Evolutionary conservation across 2,113 vertebrate genomes (phyloP).

Genomic region (Phocoena sinus): DNA sequence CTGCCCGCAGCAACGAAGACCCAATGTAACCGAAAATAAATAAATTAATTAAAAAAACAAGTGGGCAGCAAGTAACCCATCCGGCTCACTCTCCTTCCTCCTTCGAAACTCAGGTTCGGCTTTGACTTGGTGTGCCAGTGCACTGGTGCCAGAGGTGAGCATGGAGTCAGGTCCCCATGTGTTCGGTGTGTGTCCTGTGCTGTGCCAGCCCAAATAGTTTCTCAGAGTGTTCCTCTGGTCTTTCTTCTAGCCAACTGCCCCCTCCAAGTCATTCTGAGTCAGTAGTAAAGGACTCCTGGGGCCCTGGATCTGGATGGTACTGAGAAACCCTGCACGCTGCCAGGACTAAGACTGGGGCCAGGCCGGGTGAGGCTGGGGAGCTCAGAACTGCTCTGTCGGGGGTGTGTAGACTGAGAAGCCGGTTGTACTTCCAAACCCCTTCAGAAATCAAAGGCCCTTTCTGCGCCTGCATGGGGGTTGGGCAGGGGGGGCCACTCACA

Average conservation of each 20-base stretch:
- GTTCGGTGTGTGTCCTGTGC: background rate
- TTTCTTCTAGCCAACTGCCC: background rate
- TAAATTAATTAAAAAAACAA: too few relatives aligned
- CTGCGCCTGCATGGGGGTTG: background rate
- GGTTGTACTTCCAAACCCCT: background rate
- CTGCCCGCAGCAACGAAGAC: too few relatives aligned
- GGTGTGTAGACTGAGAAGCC: background rate
- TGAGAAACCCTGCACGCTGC: background rate
- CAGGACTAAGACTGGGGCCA: background rate
- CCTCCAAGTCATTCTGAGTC: background rate
- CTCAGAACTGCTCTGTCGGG: background rate
- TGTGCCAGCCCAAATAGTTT: constrained; percentile 2
- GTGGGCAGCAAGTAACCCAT: background rate
- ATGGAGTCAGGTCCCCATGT: background rate
- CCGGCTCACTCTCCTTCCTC: background rate
- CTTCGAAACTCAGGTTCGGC: background rate
- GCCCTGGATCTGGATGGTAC: background rate
- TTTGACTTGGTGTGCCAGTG: background rate
- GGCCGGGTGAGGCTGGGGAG: background rate
- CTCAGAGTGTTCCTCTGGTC: background rate
- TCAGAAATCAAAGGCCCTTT: constrained; percentile 30
- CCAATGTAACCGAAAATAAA: too few relatives aligned
- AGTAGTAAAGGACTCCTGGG: background rate
- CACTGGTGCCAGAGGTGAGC: background rate
- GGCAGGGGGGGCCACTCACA: background rate